A percentile compares a stretch with the other conserved stretches of the same genome.
phyloP scores from a whole-genome alignment of 2,888 invertebrate species.

The Autographa gamma region DNA sequence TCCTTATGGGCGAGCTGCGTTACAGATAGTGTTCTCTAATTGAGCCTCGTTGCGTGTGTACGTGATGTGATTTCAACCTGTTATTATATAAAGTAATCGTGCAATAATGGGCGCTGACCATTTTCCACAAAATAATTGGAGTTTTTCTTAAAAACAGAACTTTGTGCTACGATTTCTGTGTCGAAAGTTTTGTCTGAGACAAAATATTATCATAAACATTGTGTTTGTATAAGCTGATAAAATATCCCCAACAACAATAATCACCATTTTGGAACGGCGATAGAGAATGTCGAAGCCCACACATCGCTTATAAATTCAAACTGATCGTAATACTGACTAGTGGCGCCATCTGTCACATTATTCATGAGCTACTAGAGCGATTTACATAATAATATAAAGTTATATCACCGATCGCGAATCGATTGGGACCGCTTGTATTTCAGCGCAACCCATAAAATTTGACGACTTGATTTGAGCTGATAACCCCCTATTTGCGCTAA shows the following conservation, averaged over 20 bases:
- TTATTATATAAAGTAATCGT: constrained; percentile 65
- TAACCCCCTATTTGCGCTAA: background rate
- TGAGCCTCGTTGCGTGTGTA: constrained; percentile 70
- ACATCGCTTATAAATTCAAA: constrained; percentile 44
- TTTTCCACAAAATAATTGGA: constrained; percentile 59
- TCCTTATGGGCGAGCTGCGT: constrained; percentile 81
- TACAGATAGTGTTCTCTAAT: constrained; percentile 77
- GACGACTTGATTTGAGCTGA: background rate
- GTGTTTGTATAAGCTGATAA: constrained; percentile 2
- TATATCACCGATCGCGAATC: constrained; percentile 44
- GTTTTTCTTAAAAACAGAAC: constrained; percentile 25
- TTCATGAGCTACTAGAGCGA: constrained; percentile 44
- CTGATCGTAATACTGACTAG: constrained; percentile 21
- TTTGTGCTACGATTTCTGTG: constrained; percentile 9
- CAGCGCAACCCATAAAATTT: constrained; percentile 18
- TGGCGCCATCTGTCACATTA: constrained; percentile 53
- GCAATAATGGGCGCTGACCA: constrained; percentile 62
- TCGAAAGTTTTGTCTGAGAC: background rate
- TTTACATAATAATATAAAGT: constrained; percentile 46
- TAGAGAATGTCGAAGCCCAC: constrained; percentile 46
- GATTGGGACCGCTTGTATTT: constrained; percentile 26
- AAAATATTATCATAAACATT: constrained; percentile 1
- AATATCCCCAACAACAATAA: background rate
- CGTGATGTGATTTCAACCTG: constrained; percentile 77
- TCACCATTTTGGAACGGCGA: constrained; percentile 6